Evolutionary conservation across 2,888 invertebrate species (phyloP).

Genomic region (Temnothorax ravouxi): DNA sequence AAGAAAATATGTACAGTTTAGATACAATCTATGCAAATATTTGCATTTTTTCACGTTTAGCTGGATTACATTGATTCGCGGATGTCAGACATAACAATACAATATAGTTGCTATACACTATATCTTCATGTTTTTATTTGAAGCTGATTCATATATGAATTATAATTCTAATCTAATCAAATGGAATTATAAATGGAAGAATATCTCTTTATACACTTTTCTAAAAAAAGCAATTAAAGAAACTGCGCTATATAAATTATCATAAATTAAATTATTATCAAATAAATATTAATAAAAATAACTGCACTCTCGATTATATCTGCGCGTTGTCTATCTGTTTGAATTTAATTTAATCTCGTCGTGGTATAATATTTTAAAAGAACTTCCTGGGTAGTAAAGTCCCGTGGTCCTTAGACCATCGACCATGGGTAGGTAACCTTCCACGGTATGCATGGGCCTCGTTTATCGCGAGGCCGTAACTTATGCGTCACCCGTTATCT

Average conservation of each 20-base stretch:
- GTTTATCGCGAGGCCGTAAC: slow-evolving; percentile 79
- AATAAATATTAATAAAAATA: not conserved
- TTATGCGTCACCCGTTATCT: slow-evolving; percentile 79
- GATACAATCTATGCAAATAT: not conserved
- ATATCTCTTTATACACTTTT: not conserved
- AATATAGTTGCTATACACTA: not conserved
- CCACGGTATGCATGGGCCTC: slow-evolving; percentile 36
- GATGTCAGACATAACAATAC: not conserved
- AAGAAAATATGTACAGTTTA: not conserved
- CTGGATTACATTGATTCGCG: not conserved
- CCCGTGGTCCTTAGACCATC: slow-evolving; percentile 12
- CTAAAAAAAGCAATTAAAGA: not conserved
- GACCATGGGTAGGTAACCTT: slow-evolving; percentile 42
- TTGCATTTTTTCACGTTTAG: not conserved
- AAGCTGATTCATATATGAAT: not conserved
- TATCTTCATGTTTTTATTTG: not conserved
- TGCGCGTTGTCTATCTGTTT: not conserved
- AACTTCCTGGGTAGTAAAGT: slow-evolving; percentile 14
- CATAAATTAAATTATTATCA: slow-evolving; percentile 5
- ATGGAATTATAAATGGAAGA: not conserved
- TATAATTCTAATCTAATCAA: not conserved
- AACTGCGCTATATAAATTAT: not conserved
- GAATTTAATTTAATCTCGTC: slow-evolving; percentile 18
- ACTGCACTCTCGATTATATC: not conserved
- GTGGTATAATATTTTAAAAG: slow-evolving; percentile 16